Evolutionary conservation across 2,113 vertebrate species (phyloP).

Genomic region (Serilophus lunatus): DNA sequence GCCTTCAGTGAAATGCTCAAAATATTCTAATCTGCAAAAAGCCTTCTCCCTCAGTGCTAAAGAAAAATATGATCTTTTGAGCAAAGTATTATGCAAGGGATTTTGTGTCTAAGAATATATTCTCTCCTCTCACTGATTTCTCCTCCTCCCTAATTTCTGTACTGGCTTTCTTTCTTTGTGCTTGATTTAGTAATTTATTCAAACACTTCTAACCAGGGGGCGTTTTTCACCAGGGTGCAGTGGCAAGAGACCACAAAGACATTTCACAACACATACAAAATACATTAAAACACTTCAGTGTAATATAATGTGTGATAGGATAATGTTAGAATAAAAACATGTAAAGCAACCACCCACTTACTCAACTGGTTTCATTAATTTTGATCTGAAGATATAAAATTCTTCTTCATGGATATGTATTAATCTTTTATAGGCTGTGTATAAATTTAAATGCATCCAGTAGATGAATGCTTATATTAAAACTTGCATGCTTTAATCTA

Average conservation of each 20-base stretch:
- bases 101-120: slow-evolving; percentile 41
- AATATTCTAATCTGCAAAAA: slow-evolving; percentile 46
- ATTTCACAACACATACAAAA: slow-evolving; percentile 48
- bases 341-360: slow-evolving; percentile 58
- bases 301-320: slow-evolving; percentile 10
- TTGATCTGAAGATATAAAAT: slow-evolving; percentile 62
- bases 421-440: slow-evolving; percentile 61
- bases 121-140: slow-evolving; percentile 38
- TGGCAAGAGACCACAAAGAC: slow-evolving; percentile 64
- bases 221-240: slow-evolving; percentile 56
- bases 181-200: slow-evolving; percentile 69
- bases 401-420: slow-evolving; percentile 50
- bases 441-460: slow-evolving; percentile 53
- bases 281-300: slow-evolving; percentile 40
- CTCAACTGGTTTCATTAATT: slow-evolving; percentile 66
- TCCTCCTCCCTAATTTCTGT: slow-evolving; percentile 32
- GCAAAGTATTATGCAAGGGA: slow-evolving; percentile 58
- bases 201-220: slow-evolving; percentile 49
- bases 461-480: neutral
- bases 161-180: slow-evolving; percentile 38
- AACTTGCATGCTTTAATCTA: neutral
- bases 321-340: slow-evolving; percentile 56
- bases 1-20: slow-evolving; percentile 37
- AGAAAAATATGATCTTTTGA: slow-evolving; percentile 53
- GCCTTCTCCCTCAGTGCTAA: slow-evolving; percentile 13